Evolutionary conservation across 2,888 invertebrate species (phyloP), one percentile per base, ranked within the genome.

Genomic region (Apamea monoglypha): DNA sequence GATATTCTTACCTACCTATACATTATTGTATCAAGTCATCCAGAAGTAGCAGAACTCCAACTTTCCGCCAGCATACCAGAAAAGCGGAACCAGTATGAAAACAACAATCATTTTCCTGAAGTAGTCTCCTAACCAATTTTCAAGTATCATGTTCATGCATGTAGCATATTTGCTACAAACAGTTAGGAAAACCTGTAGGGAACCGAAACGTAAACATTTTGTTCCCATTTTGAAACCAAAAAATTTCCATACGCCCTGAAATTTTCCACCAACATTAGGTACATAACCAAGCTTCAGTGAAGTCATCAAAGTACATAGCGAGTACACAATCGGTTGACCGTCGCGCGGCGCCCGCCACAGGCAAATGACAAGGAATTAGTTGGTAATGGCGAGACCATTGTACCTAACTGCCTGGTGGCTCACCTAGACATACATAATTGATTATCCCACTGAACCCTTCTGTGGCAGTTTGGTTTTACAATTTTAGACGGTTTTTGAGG

Each of bases 341-440:
- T 93, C 92, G 93, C 91, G 87, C 88, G 87, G 87, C 91, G 88
- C 90, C 91, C 90, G 94, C 96, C 96, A 94, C 96, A 96, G 94
- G 96, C 96, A 96, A 97, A 97, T 96, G 96, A 95, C 96, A 94
- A 95, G 95, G 96, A 96, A 96, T 97, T 96, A 96, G 96, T 94
- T 91, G 90, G 94, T 96, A 97, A 97, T 97, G 96, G 97, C 94
- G 96, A 93, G 95, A 94, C 96, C 96, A 96, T 97, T 97, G 94
- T 94, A 90, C 90, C 94, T 96, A 96, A 97, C 95, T 94, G 95
- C 95, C 92, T 92, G 91, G 94, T 94, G 94, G 94, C 94, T 94
- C 94, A 95, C 95, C 94, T 95, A 94, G 93, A 95, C 94, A 93
- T 94, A 93, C 89, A 94, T 94, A 95, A 96, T 96, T 95, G 95